A percentile compares a stretch with the other conserved stretches of the same genome.
phyloP scores from a whole-genome alignment of 2,888 invertebrate genomes.

The Acanthosoma haemorrhoidale region DNA sequence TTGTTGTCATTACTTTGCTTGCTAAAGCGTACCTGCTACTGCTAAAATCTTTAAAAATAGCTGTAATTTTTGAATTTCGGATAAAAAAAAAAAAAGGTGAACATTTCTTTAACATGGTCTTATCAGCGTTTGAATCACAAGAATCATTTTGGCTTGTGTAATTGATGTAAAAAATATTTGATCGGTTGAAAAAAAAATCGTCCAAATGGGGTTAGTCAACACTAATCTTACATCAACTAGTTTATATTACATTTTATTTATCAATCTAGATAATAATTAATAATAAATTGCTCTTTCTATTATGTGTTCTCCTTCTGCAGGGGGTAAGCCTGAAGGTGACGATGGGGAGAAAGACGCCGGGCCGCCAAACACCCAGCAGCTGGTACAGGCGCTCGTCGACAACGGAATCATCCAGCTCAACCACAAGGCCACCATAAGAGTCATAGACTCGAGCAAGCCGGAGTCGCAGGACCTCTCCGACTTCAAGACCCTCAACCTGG shows the following conservation, averaged over 20 bases:
- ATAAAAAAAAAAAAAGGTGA: no score
- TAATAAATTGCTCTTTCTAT: neutral
- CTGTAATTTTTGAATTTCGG: no score
- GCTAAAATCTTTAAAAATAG: no score
- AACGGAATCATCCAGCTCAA: constrained; percentile 41
- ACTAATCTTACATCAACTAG: no score
- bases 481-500: constrained; percentile 39
- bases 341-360: constrained; percentile 32
- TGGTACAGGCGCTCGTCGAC: constrained; percentile 41
- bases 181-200: neutral
- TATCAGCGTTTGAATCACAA: no score
- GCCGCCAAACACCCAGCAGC: constrained; percentile 38
- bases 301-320: constrained; percentile 21
- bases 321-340: constrained; percentile 35
- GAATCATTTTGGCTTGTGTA: no score
- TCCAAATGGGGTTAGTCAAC: neutral
- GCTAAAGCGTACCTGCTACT: no score
- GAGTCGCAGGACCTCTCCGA: constrained; percentile 36
- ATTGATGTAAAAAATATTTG: no score
- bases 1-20: no score
- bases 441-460: constrained; percentile 37
- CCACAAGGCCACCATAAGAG: constrained; percentile 39
- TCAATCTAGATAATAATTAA: no score
- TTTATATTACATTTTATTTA: no score
- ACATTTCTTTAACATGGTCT: no score